phyloP scores from a whole-genome alignment of 92 coral and sea anemone genomes.

The Heliopora coerulea region DNA sequence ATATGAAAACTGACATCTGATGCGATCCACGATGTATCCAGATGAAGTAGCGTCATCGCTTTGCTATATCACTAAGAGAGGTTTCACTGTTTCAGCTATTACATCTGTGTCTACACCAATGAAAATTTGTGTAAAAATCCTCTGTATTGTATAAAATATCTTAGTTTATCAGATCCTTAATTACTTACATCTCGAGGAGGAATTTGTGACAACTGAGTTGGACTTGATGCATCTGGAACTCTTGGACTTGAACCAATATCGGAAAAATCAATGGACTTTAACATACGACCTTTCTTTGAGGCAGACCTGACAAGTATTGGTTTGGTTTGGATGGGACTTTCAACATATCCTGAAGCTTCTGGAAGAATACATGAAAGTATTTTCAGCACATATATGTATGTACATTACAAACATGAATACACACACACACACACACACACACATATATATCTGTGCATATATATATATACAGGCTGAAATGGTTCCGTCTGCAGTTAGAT shows the following conservation, averaged over 20 bases:
- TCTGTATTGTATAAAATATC: too few relatives aligned
- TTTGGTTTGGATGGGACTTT: slow-evolving; percentile 86
- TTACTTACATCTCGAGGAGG: slow-evolving; percentile 23
- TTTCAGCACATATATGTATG: not conserved
- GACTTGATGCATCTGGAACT: slow-evolving; percentile 13
- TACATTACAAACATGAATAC: not conserved
- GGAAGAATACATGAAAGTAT: not conserved
- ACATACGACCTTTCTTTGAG: slow-evolving; percentile 75
- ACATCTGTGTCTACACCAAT: too few relatives aligned
- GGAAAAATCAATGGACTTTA: slow-evolving; percentile 40
- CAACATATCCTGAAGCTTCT: slow-evolving; percentile 54
- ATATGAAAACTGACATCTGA: too few relatives aligned
- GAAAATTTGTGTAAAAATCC: too few relatives aligned
- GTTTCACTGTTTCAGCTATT: too few relatives aligned
- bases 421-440: not conserved
- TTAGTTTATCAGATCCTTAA: too few relatives aligned
- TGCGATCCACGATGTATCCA: too few relatives aligned
- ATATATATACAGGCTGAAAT: too few relatives aligned
- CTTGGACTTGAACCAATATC: slow-evolving; percentile 11
- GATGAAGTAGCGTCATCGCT: too few relatives aligned
- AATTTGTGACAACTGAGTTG: slow-evolving; percentile 19
- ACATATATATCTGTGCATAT: too few relatives aligned
- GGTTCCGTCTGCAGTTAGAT: too few relatives aligned
- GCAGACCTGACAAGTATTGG: slow-evolving; percentile 95
- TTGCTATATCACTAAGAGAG: too few relatives aligned